Evolutionary conservation across 1,140 invertebrate species (phyloP).

Genomic region (Tetramorium simillimum): DNA sequence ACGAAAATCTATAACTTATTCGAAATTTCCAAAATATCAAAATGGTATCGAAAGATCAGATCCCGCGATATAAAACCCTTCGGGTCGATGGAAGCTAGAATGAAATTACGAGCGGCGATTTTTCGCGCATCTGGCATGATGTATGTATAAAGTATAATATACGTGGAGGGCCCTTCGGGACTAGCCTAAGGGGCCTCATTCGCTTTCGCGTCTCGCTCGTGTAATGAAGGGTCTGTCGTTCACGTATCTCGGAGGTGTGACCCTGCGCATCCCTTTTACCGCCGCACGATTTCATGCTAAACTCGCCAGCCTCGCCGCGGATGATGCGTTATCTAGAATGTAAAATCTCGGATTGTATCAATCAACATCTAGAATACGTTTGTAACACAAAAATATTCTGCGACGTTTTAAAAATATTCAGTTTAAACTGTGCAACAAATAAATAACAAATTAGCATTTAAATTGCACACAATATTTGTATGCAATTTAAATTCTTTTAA

Average conservation of each 20-base stretch:
- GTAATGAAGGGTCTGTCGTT: conserved; percentile 54
- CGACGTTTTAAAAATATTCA: not conserved
- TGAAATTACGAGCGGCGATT: conserved; percentile 16
- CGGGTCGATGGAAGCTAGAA: not conserved
- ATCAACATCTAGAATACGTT: not conserved
- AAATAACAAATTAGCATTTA: not conserved
- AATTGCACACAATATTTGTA: not conserved
- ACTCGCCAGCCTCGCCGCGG: not conserved
- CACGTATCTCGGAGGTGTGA: conserved; percentile 57
- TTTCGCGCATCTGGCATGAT: conserved; percentile 10
- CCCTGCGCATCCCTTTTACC: conserved; percentile 34
- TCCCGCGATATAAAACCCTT: not conserved
- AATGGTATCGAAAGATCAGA: not conserved
- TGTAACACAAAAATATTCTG: not conserved
- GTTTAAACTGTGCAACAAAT: not conserved
- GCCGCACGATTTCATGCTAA: conserved; percentile 37
- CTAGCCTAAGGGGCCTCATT: conserved; percentile 29
- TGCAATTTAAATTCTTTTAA: not conserved
- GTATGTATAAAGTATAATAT: conserved; percentile 51
- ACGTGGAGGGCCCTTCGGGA: not conserved
- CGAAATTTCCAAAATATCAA: not conserved
- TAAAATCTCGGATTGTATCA: not conserved
- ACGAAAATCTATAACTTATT: not conserved
- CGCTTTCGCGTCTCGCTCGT: conserved; percentile 32
- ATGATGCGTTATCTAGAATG: conserved; percentile 8